A percentile compares a stretch with the other conserved stretches of the same genome.
Evolutionary conservation across 2,888 invertebrate species (phyloP).

Genomic region (Ernsta delagoae): DNA sequence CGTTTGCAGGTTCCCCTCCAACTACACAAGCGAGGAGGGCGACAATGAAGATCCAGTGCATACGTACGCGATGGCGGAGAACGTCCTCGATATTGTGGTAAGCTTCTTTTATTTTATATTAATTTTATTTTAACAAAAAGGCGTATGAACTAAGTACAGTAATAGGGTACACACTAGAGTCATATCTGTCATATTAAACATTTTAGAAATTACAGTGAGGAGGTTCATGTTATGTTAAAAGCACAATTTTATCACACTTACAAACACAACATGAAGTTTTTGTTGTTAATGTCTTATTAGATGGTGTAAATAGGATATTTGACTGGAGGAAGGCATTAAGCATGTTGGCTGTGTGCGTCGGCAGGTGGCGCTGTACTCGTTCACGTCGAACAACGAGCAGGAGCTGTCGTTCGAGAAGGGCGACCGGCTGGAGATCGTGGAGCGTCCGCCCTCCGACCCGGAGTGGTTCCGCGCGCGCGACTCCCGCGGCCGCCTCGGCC

Average conservation of each 20-base stretch:
- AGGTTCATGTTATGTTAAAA: too few species aligned
- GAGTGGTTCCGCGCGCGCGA: constrained; percentile 99
- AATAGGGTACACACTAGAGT: too few species aligned
- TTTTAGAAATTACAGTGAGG: too few species aligned
- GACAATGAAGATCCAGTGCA: constrained; percentile 94
- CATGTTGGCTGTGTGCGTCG: neutral
- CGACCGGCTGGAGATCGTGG: constrained; percentile 97
- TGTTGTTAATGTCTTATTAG: too few species aligned
- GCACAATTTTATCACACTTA: too few species aligned
- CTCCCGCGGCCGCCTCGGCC: constrained; percentile 95
- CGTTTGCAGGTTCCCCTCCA: constrained; percentile 96
- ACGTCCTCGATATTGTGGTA: constrained; percentile 97
- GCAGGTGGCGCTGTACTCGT: constrained; percentile 95
- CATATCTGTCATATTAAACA: too few species aligned
- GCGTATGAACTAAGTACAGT: too few species aligned
- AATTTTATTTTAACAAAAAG: too few species aligned
- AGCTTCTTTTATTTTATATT: constrained; percentile 53
- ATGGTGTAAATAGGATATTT: too few species aligned
- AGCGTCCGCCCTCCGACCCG: constrained; percentile 98
- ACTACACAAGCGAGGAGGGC: constrained; percentile 97
- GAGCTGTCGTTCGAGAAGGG: constrained; percentile 99
- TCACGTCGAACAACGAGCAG: constrained; percentile 97
- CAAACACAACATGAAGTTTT: too few species aligned
- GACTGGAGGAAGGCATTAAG: too few species aligned
- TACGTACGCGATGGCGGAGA: constrained; percentile 97